These are phyloP conservation scores for Venusia cambrica DNA, from an alignment of 2,888 invertebrate species.

Conservation along the genomic window DNA sequence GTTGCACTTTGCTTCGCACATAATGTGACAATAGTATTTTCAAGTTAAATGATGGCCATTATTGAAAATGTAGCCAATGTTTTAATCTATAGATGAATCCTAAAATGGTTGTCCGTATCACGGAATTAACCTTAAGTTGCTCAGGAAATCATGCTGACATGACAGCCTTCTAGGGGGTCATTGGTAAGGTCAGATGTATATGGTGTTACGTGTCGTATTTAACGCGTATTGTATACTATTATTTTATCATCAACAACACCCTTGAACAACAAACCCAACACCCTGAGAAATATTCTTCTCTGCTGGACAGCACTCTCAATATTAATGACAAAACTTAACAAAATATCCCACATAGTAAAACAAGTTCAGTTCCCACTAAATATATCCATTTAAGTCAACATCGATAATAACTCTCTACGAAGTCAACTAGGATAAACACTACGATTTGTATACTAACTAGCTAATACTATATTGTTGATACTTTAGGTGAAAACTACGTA, in stretches of 20 bases:
- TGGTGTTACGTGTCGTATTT: constrained; percentile 12
- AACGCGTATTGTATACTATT: too few relatives aligned
- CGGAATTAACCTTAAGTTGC: constrained; percentile 44
- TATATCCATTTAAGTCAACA: neutral
- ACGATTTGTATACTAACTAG: constrained; percentile 2
- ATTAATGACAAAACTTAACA: too few relatives aligned
- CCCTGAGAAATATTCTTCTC: too few relatives aligned
- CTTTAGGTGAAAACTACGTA: constrained; percentile 29
- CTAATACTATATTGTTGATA: constrained; percentile 26
- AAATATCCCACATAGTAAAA: too few relatives aligned
- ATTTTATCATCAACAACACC: too few relatives aligned
- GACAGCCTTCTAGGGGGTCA: constrained; percentile 42
- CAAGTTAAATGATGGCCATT: constrained; percentile 8
- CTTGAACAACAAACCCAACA: too few relatives aligned
- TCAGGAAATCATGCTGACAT: constrained; percentile 40
- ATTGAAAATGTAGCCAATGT: constrained; percentile 18
- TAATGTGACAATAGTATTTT: constrained; percentile 9
- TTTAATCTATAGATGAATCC: constrained; percentile 27
- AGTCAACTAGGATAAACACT: constrained; percentile 6
- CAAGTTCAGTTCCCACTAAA: neutral
- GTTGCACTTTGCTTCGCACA: constrained; percentile 2
- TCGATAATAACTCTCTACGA: constrained; percentile 6
- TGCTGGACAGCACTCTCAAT: too few relatives aligned
- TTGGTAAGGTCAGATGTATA: constrained; percentile 41
- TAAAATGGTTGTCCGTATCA: constrained; percentile 38